phyloP scores from a whole-genome alignment of 1,140 invertebrate genomes.

The Drosophila pandora region DNA sequence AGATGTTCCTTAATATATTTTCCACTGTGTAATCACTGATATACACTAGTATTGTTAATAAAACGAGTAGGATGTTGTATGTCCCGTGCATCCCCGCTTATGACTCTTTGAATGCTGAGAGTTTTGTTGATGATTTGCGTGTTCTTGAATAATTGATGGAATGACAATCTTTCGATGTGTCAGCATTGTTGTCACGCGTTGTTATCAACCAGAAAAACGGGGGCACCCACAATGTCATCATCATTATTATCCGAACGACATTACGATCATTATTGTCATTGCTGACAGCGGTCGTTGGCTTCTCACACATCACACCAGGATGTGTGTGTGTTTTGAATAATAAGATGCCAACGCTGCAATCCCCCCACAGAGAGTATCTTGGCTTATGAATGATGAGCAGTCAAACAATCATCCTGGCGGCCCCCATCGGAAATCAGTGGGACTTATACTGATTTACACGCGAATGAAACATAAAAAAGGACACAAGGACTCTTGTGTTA shows the following conservation, averaged over 20 bases:
- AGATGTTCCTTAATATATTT: too few species aligned
- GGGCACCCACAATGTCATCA: conserved; percentile 17
- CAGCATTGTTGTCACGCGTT: conserved; percentile 72
- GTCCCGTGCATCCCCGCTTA: neutral
- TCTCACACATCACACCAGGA: conserved; percentile 4
- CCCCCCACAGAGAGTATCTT: conserved; percentile 7
- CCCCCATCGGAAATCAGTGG: conserved; percentile 28
- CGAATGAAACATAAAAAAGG: conserved; percentile 10
- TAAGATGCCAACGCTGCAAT: conserved; percentile 67
- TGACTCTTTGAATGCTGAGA: conserved; percentile 55
- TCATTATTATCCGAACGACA: conserved; percentile 19
- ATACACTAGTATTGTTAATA: conserved; percentile 9
- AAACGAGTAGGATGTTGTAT: neutral
- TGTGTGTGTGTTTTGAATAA: conserved; percentile 66
- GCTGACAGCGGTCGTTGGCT: conserved; percentile 52
- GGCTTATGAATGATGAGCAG: conserved; percentile 71
- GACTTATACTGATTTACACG: conserved; percentile 29
- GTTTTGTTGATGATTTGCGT: conserved; percentile 65
- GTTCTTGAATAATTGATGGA: conserved; percentile 75
- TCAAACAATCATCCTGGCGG: conserved; percentile 52
- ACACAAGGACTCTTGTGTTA: conserved; percentile 16
- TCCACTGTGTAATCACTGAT: conserved; percentile 5
- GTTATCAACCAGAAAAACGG: conserved; percentile 56
- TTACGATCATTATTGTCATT: conserved; percentile 42
- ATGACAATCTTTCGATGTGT: conserved; percentile 79